phyloP scores from a whole-genome alignment of 2,113 vertebrate genomes.

The Pseudolaguvia tuberculata region DNA sequence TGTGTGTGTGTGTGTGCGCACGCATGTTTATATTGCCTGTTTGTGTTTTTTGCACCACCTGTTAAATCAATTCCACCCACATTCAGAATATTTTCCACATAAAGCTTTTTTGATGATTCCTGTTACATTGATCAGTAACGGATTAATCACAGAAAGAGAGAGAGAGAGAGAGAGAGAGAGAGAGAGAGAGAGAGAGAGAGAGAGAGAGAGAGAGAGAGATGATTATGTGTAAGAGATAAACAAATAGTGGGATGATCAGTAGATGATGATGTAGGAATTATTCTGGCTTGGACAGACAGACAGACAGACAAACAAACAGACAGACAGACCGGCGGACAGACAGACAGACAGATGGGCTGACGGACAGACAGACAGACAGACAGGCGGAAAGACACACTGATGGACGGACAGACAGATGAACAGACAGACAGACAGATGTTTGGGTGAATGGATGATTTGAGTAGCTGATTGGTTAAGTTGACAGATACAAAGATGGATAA shows the following conservation, averaged over 20 bases:
- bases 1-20: slow-evolving; percentile 4
- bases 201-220: neutral
- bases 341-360: no score
- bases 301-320: no score
- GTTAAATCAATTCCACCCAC: slow-evolving; percentile 16
- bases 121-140: no score
- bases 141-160: no score
- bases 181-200: slow-evolving; percentile 8
- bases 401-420: no score
- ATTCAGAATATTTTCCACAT: neutral
- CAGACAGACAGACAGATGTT: no score
- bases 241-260: neutral
- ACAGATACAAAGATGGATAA: no score
- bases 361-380: no score
- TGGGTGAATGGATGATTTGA: neutral
- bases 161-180: slow-evolving; percentile 3
- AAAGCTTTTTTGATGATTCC: neutral
- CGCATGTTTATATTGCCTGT: neutral
- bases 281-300: neutral
- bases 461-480: no score
- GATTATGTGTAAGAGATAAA: neutral
- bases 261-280: neutral
- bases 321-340: no score
- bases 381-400: no score
- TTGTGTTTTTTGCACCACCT: slow-evolving; percentile 10